Evolutionary conservation across 1,140 invertebrate genomes (phyloP).

Genomic region (Laupala kohalensis): DNA sequence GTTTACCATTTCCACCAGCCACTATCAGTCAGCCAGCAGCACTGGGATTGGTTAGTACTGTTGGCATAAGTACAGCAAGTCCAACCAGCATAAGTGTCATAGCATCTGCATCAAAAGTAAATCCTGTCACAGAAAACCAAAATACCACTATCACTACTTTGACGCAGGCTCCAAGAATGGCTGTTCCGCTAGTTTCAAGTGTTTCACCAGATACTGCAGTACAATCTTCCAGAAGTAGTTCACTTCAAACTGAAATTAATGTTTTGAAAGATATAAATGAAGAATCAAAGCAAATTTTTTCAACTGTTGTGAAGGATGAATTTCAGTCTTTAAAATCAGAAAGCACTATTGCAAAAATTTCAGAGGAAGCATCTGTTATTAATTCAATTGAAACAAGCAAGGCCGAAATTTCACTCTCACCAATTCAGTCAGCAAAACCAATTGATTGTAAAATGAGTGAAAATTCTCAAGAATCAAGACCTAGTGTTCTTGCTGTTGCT

Average conservation of each 20-base stretch:
- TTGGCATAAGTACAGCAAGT: background rate
- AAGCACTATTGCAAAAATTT: background rate
- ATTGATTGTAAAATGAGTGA: too few species aligned
- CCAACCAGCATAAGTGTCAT: constrained; percentile 11
- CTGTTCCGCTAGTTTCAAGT: background rate
- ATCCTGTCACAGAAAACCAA: background rate
- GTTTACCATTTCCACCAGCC: constrained; percentile 15
- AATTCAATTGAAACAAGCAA: background rate
- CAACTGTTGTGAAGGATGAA: too few species aligned
- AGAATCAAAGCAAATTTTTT: too few species aligned
- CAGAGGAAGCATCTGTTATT: background rate
- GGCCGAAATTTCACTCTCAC: too few species aligned
- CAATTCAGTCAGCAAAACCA: too few species aligned
- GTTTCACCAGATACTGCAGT: background rate
- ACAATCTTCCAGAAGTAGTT: too few species aligned
- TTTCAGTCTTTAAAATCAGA: too few species aligned
- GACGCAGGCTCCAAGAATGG: constrained; percentile 1
- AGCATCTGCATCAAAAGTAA: constrained; percentile 9
- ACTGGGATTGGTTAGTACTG: background rate
- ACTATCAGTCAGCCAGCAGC: background rate
- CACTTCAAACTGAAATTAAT: too few species aligned
- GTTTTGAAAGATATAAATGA: too few species aligned
- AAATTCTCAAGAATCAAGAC: constrained; percentile 8
- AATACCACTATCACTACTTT: background rate
- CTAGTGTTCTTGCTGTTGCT: constrained; percentile 3